Percentiles rank a stretch among this genome's conserved stretches.
Evolutionary conservation across 2,113 vertebrate species (phyloP).

Genomic region (Aldabrachelys gigantea): DNA sequence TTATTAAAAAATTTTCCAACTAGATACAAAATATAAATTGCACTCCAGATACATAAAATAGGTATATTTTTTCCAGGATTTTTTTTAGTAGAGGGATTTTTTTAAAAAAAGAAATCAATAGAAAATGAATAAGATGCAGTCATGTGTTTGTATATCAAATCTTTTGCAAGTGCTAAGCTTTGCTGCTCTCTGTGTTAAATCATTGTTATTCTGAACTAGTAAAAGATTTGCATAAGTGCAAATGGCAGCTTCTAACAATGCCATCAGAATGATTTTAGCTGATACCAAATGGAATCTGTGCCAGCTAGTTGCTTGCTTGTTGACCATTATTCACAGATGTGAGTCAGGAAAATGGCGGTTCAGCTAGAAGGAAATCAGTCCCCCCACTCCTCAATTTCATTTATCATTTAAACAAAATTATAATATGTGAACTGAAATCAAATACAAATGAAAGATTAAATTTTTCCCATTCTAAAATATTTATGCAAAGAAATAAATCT

Average conservation of each 20-base stretch:
- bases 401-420: conserved; percentile 29
- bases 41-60: neutral
- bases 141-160: conserved; percentile 34
- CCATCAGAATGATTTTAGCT: conserved; percentile 31
- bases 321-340: neutral
- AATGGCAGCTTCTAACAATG: conserved; percentile 57
- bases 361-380: neutral
- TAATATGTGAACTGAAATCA: neutral
- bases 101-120: neutral
- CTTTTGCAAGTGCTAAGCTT: conserved; percentile 17
- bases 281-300: neutral
- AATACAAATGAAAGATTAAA: conserved; percentile 7
- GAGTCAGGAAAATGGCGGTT: conserved; percentile 3
- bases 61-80: neutral
- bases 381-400: neutral
- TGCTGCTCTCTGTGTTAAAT: conserved; percentile 44
- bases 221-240: conserved; percentile 73
- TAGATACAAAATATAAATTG: conserved; percentile 27
- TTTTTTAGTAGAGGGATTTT: neutral
- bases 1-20: conserved; percentile 38
- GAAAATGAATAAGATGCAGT: conserved; percentile 11
- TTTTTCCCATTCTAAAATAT: conserved; percentile 14
- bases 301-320: neutral
- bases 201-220: conserved; percentile 67
- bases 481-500: conserved; percentile 10